phyloP scores from a whole-genome alignment of 2,888 invertebrate species.

The Esperia sulphurella region DNA sequence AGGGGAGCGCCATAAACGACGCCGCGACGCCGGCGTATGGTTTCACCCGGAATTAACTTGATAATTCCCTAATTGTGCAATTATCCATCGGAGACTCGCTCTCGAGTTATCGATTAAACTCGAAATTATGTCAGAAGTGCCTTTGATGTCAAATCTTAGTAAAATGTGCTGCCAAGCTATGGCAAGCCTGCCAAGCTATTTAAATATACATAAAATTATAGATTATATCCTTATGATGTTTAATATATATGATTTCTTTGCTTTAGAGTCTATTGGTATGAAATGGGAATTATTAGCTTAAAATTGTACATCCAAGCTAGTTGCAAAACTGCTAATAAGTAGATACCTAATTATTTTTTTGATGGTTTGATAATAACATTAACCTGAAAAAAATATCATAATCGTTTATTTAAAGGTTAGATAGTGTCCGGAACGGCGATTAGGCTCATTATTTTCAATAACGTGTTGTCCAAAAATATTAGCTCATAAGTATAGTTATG shows the following conservation, averaged over 20 bases:
- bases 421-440: constrained; percentile 17
- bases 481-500: constrained; percentile 75
- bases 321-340: too few relatives aligned
- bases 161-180: too few relatives aligned
- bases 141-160: background rate
- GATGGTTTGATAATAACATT: constrained; percentile 16
- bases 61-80: constrained; percentile 74
- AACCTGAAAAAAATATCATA: constrained; percentile 31
- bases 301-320: too few relatives aligned
- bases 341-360: constrained; percentile 5
- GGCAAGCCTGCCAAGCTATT: too few relatives aligned
- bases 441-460: constrained; percentile 63
- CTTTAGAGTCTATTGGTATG: too few relatives aligned
- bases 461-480: constrained; percentile 73
- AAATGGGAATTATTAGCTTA: too few relatives aligned
- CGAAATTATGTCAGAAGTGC: constrained; percentile 13
- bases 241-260: too few relatives aligned
- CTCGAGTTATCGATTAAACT: constrained; percentile 45
- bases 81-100: constrained; percentile 65
- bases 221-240: too few relatives aligned
- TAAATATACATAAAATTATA: too few relatives aligned
- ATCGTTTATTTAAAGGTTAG: constrained; percentile 7
- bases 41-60: constrained; percentile 73
- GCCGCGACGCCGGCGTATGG: constrained; percentile 39
- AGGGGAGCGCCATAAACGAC: constrained; percentile 7